Evolutionary conservation across 2,888 invertebrate species (phyloP), one percentile per base, ranked within the genome.

Genomic region (Argyra leucocephala): DNA sequence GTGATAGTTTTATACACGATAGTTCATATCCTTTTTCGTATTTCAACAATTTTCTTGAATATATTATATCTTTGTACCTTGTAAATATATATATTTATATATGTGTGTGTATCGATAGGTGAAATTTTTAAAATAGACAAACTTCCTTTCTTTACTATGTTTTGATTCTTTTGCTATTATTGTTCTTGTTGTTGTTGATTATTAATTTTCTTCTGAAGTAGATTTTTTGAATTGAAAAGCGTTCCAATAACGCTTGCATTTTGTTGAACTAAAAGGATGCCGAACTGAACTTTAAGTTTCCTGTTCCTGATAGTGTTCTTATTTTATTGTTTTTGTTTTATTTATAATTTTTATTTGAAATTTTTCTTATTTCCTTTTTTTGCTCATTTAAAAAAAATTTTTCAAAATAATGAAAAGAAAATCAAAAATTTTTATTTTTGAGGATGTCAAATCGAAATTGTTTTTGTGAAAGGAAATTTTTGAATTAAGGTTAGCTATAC

Each of bases 241-340:
- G 48, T 48, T 48, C 48, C 48, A 48, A n/a, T n/a, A n/a, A 48
- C 48, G 18, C 48, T 48, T 48, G 48, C 48, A 48, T 48, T 48
- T 48, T 48, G 15, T n/a, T n/a, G n/a, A n/a, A n/a, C n/a, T 12
- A 18, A 48, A 48, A 48, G 48, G 48, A 48, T 48, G 48, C 48
- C 18, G 18, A 48, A 48, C 48, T 48, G 48, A 48, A 48, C 18
- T 48, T 48, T 18, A 48, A 48, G 48, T 48, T 48, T 48, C 48
- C 48, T 48, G 48, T 48, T 48, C 48, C 48, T 48, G 48, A 48
- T 48, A 15, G 12, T n/a, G n/a, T 48, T 48, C n/a, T 15, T 31
- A 31, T 31, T 31, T 31, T 31, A 31, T 48, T 48, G 15, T 48
- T 15, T 48, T 48, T 48, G 12, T 48, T 48, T n/a, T n/a, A n/a